These are phyloP conservation scores for Hydrolagus colliei DNA, from an alignment of 2,797 vertebrate genomes.

Conservation along the genomic window DNA sequence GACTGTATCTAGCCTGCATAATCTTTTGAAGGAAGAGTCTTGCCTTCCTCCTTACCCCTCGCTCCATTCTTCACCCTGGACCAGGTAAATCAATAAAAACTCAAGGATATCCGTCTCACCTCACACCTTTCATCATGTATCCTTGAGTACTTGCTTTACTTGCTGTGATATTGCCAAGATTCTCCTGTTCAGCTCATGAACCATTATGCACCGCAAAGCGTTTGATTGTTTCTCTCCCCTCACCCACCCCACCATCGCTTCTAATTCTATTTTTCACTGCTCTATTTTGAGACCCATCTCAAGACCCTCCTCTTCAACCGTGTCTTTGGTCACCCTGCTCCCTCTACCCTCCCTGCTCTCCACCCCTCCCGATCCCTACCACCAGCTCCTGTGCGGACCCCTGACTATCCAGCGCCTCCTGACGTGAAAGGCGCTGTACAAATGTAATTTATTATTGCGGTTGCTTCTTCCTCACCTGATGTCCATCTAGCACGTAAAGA, in stretches of 20 bases:
- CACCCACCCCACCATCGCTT: neutral
- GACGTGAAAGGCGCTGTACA: too few relatives aligned
- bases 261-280: too few relatives aligned
- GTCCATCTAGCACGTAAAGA: too few relatives aligned
- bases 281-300: too few relatives aligned
- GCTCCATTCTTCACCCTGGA: neutral
- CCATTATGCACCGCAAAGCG: neutral
- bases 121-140: neutral
- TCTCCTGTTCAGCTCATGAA: neutral
- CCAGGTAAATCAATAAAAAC: neutral
- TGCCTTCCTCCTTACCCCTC: neutral
- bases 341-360: too few relatives aligned
- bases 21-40: neutral
- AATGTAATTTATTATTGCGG: too few relatives aligned
- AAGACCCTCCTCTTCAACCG: too few relatives aligned
- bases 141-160: neutral
- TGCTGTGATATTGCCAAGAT: neutral
- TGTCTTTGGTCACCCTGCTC: too few relatives aligned
- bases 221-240: neutral
- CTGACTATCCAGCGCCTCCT: too few relatives aligned
- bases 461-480: too few relatives aligned
- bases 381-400: too few relatives aligned
- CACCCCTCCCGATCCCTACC: too few relatives aligned
- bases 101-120: neutral
- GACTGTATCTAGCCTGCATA: neutral